Conservation (phyloP, 2,888 invertebrate genomes). For the Drosophila percnosoma region DNA sequence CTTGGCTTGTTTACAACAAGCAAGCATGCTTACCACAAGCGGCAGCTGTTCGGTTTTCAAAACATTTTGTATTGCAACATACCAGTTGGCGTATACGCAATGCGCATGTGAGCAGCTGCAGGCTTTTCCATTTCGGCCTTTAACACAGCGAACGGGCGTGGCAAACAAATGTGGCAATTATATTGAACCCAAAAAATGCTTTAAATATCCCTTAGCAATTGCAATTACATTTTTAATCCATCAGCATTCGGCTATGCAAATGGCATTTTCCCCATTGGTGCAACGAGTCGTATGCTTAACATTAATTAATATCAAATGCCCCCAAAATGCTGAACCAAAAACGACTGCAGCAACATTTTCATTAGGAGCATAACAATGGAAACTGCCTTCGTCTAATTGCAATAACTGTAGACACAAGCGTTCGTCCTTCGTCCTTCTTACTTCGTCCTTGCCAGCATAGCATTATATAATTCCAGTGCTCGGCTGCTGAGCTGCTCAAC, state of each 20-base stretch:
- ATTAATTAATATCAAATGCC: conserved; percentile 76
- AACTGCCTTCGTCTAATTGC: conserved; percentile 67
- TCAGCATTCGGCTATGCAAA: conserved; percentile 59
- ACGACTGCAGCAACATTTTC: conserved; percentile 66
- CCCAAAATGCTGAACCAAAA: conserved; percentile 54
- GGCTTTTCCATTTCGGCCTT: conserved; percentile 8
- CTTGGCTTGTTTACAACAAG: conserved; percentile 3
- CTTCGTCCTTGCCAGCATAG: conserved; percentile 28
- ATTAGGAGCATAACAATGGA: conserved; percentile 71
- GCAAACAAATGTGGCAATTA: conserved; percentile 29
- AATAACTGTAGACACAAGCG: conserved; percentile 57
- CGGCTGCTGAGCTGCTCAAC: conserved; percentile 8
- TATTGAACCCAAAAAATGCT: conserved; percentile 19
- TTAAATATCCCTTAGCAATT: conserved; percentile 11
- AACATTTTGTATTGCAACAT: conserved; percentile 2
- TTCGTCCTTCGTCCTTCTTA: neutral
- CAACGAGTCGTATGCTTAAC: conserved; percentile 61
- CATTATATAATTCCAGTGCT: conserved; percentile 50
- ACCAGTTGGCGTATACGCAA: conserved; percentile 32
- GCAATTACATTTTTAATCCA: conserved; percentile 73
- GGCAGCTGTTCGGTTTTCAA: conserved; percentile 7
- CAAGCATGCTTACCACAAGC: conserved; percentile 14
- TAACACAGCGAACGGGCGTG: conserved; percentile 6
- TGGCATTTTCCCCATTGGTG: conserved; percentile 29
- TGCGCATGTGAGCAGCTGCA: conserved; percentile 29